Conservation (phyloP, 1,140 invertebrate species). For the Drosophila pruinosa region DNA sequence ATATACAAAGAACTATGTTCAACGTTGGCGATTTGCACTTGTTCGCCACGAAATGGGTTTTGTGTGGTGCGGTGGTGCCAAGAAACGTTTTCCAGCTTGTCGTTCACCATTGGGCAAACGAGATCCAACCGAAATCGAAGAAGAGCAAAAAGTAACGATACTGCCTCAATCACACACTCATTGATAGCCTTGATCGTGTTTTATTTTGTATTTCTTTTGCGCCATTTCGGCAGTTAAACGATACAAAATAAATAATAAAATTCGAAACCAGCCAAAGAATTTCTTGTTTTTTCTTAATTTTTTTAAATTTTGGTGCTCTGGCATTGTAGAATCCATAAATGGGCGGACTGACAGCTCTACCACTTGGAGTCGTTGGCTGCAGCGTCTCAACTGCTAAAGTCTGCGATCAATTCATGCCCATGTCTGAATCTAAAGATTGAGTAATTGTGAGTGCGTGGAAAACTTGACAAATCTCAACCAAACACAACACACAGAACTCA, state of each 20-base stretch:
- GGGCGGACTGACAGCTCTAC: slow-evolving; percentile 27
- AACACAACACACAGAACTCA: too few relatives aligned
- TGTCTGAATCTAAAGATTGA: slow-evolving; percentile 11
- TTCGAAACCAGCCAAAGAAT: slow-evolving; percentile 58
- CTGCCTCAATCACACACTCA: slow-evolving; percentile 24
- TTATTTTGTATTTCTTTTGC: slow-evolving; percentile 45
- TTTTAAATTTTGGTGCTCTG: slow-evolving; percentile 43
- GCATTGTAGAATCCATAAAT: slow-evolving; percentile 68
- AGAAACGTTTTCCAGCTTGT: slow-evolving; percentile 69
- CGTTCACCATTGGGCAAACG: slow-evolving; percentile 16
- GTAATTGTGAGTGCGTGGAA: slow-evolving; percentile 21
- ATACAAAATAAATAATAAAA: slow-evolving; percentile 67
- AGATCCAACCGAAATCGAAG: slow-evolving; percentile 24
- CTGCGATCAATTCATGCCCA: slow-evolving; percentile 32
- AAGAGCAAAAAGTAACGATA: slow-evolving; percentile 24
- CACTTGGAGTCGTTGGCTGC: slow-evolving; percentile 17
- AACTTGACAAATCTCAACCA: slow-evolving; percentile 13
- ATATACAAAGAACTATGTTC: slow-evolving; percentile 39
- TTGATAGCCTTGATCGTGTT: slow-evolving; percentile 55
- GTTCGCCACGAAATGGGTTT: slow-evolving; percentile 21
- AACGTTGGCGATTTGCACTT: slow-evolving; percentile 63
- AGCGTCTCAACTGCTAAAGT: slow-evolving; percentile 20
- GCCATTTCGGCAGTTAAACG: slow-evolving; percentile 64
- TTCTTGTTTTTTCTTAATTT: slow-evolving; percentile 39
- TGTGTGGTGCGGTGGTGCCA: slow-evolving; percentile 16